Evolutionary conservation across 2,888 invertebrate genomes (phyloP).

Genomic region (Coremacera marginata): DNA sequence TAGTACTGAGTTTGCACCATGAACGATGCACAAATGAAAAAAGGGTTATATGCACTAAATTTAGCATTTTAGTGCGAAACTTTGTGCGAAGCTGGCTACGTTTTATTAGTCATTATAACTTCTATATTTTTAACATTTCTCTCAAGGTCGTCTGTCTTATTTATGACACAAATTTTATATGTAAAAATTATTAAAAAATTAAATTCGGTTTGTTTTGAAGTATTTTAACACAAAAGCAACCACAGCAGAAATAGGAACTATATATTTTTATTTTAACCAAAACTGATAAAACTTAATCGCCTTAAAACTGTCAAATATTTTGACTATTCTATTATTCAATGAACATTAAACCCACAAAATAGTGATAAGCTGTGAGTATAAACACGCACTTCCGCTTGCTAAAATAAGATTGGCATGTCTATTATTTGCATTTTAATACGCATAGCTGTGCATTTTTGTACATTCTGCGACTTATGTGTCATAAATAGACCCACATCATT

Average conservation of each 20-base stretch:
- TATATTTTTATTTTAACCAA: no score
- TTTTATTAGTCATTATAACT: neutral
- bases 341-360: neutral
- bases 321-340: neutral
- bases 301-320: neutral
- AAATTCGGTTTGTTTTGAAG: no score
- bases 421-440: neutral
- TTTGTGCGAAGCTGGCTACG: neutral
- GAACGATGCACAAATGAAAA: neutral
- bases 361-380: neutral
- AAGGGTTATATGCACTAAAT: conserved; percentile 14
- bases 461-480: no score
- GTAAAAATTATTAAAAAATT: no score
- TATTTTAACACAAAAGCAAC: no score
- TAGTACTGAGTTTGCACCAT: no score
- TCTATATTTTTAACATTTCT: no score
- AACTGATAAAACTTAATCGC: no score
- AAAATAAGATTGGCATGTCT: neutral
- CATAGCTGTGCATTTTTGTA: no score
- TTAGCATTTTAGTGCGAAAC: neutral
- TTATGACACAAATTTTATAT: no score
- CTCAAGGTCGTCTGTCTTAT: no score
- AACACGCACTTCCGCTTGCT: neutral
- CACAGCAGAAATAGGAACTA: no score
- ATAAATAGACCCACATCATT: neutral